Evolutionary conservation across 2,113 vertebrate genomes (phyloP).

Genomic region (Silurus meridionalis): DNA sequence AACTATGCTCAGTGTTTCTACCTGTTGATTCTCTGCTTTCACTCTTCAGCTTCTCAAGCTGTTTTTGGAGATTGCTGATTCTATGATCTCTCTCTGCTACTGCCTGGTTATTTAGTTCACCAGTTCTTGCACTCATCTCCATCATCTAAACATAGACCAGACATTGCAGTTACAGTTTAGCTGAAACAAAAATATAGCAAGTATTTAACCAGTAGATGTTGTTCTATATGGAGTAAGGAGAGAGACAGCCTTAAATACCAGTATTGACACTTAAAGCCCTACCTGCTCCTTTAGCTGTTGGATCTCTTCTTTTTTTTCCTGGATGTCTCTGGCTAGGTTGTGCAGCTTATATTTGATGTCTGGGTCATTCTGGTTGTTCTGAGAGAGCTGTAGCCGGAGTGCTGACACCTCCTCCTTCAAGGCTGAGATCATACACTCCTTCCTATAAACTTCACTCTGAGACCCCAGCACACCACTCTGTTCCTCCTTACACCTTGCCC

Average conservation of each 20-base stretch:
- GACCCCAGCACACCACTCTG: conserved; percentile 51
- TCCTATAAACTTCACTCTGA: conserved; percentile 66
- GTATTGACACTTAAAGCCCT: not conserved
- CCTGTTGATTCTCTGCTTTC: conserved; percentile 64
- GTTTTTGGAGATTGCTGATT: conserved; percentile 64
- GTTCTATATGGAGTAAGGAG: not conserved
- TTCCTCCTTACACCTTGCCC: conserved; percentile 62
- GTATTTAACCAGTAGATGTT: not conserved
- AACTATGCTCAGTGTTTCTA: conserved; percentile 35
- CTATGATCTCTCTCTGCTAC: conserved; percentile 72
- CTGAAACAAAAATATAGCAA: not conserved
- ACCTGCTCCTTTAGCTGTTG: conserved; percentile 75
- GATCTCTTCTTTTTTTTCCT: conserved; percentile 70
- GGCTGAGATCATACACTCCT: conserved; percentile 62
- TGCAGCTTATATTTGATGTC: conserved; percentile 56
- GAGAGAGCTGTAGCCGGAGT: conserved; percentile 58
- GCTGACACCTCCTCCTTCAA: conserved; percentile 66
- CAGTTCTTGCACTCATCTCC: conserved; percentile 69
- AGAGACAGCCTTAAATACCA: not conserved
- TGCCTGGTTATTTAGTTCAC: conserved; percentile 65
- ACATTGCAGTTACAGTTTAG: conserved; percentile 3
- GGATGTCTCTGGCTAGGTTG: conserved; percentile 56
- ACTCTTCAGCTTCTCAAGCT: conserved; percentile 67
- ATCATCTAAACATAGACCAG: conserved; percentile 50
- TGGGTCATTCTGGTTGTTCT: conserved; percentile 41